These are phyloP conservation scores for Nymphalis io DNA, from an alignment of 1,140 invertebrate genomes.

Conservation along the genomic window DNA sequence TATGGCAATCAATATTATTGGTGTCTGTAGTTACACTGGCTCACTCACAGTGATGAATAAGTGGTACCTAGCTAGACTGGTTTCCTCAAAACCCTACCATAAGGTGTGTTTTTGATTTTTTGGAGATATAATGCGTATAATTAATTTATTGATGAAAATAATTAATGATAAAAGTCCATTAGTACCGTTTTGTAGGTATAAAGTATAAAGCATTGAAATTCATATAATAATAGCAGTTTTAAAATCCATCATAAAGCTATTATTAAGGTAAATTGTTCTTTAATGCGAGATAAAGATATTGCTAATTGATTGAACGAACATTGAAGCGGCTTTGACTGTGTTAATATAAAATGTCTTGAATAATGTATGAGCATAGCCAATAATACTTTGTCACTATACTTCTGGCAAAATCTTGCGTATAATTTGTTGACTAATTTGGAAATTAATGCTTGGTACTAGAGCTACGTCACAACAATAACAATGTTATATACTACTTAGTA, in stretches of 20 bases:
- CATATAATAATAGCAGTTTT: slow-evolving; percentile 3
- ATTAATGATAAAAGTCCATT: slow-evolving; percentile 8
- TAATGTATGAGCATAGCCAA: background rate
- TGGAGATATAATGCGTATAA: too few species aligned
- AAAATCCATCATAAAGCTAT: background rate
- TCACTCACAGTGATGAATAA: too few species aligned
- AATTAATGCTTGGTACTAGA: slow-evolving; percentile 35
- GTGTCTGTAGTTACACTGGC: too few species aligned
- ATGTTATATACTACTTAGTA: slow-evolving; percentile 8
- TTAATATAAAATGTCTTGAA: background rate
- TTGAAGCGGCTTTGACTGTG: slow-evolving; percentile 7
- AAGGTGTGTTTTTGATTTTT: too few species aligned
- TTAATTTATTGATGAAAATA: background rate
- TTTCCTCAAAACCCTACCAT: too few species aligned
- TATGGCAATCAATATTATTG: too few species aligned
- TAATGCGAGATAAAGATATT: background rate
- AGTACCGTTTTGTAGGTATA: background rate
- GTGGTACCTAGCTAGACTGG: too few species aligned
- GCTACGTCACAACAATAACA: slow-evolving; percentile 11
- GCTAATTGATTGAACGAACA: background rate
- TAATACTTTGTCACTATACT: background rate
- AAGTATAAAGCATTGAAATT: background rate
- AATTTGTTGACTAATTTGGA: slow-evolving; percentile 19
- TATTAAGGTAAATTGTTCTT: background rate
- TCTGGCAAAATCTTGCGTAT: background rate